Evolutionary conservation across 2,113 vertebrate species (phyloP).

Genomic region (Cyanoramphus novaezelandiae): DNA sequence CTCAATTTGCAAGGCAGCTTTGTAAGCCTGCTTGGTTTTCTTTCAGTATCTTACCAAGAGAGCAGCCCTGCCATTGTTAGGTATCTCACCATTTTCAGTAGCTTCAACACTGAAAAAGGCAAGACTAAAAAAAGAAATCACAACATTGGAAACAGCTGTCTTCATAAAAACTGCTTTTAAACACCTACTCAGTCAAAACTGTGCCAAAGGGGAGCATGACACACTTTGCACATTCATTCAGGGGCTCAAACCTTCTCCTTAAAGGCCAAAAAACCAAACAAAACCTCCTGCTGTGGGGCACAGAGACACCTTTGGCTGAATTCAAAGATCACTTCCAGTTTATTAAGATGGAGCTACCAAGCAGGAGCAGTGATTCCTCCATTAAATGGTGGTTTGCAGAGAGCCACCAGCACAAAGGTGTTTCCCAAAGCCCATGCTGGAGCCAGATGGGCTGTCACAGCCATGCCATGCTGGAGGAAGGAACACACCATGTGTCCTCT

Average conservation of each 20-base stretch:
- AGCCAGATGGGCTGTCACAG: background rate
- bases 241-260: background rate
- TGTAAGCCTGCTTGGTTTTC: background rate
- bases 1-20: background rate
- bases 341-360: background rate
- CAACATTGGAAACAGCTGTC: constrained; percentile 11
- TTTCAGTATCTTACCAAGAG: background rate
- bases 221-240: background rate
- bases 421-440: background rate
- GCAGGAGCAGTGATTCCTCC: accelerated
- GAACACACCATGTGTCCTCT: constrained; percentile 2
- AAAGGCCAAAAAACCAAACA: accelerated
- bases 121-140: constrained; percentile 49
- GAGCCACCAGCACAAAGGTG: background rate
- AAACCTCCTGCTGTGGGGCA: background rate
- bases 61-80: background rate
- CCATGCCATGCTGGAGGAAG: too few species aligned
- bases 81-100: background rate
- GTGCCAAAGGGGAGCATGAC: background rate
- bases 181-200: constrained; percentile 18
- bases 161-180: background rate
- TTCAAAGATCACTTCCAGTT: accelerated
- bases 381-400: background rate
- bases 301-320: accelerated
- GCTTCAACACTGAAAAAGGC: background rate